Conservation (phyloP, 2,113 vertebrate species). For the Laterallus jamaicensis region DNA sequence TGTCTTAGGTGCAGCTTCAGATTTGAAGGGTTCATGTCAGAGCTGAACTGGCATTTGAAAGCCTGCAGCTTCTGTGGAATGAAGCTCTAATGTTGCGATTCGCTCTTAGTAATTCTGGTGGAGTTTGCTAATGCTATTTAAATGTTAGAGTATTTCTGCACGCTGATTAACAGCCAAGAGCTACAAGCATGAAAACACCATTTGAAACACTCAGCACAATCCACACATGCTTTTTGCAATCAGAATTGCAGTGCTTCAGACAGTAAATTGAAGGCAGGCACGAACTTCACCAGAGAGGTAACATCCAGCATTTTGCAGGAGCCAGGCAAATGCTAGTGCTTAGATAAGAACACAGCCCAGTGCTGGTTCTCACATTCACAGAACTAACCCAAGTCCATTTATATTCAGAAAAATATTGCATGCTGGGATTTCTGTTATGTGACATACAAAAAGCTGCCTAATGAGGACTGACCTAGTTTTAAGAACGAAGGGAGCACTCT, state of each 20-base stretch:
- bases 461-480: neutral
- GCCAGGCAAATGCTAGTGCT: neutral
- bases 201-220: conserved; percentile 7
- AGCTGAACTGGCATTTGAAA: neutral
- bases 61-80: neutral
- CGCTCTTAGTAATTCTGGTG: neutral
- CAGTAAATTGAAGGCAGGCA: neutral
- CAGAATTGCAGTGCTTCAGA: neutral
- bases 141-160: neutral
- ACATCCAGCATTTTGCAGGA: neutral
- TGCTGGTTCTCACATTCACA: neutral
- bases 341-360: neutral
- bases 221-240: neutral
- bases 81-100: neutral
- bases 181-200: neutral
- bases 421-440: neutral
- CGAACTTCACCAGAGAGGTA: neutral
- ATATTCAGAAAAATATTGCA: neutral
- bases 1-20: neutral
- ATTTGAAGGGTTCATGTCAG: neutral
- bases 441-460: neutral
- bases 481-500: neutral
- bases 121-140: neutral
- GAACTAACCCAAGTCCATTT: neutral
- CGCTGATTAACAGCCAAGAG: neutral